Evolutionary conservation across 2,888 invertebrate species (phyloP).

Genomic region (Cetonia aurata): DNA sequence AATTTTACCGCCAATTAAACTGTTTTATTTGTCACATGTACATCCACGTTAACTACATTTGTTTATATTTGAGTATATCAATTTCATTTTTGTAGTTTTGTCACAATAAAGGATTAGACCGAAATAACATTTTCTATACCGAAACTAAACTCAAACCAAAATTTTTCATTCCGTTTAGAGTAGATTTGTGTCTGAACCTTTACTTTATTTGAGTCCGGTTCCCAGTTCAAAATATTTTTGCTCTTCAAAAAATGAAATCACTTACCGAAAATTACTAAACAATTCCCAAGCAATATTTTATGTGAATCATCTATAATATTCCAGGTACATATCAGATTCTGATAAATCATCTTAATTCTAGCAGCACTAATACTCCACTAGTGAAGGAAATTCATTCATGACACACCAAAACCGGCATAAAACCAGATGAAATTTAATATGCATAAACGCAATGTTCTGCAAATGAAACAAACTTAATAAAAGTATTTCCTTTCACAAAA

Average conservation of each 20-base stretch:
- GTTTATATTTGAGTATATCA: too few species aligned
- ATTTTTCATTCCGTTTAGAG: not conserved
- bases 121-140: too few species aligned
- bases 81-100: too few species aligned
- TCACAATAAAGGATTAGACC: too few species aligned
- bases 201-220: too few species aligned
- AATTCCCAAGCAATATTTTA: slow-evolving; percentile 69
- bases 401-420: not conserved
- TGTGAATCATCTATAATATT: slow-evolving; percentile 71
- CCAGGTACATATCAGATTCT: slow-evolving; percentile 42
- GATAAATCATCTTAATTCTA: slow-evolving; percentile 38
- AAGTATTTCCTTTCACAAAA: not conserved
- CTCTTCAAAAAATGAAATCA: slow-evolving; percentile 46
- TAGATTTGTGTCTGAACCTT: too few species aligned
- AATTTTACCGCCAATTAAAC: too few species aligned
- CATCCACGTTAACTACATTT: too few species aligned
- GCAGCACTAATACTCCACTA: slow-evolving; percentile 17
- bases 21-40: too few species aligned
- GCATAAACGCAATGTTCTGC: slow-evolving; percentile 10
- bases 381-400: slow-evolving; percentile 22
- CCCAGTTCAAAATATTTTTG: too few species aligned
- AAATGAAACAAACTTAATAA: not conserved
- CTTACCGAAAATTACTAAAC: slow-evolving; percentile 70
- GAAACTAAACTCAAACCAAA: too few species aligned
- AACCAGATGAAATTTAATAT: slow-evolving; percentile 43